Evolutionary conservation across 1,140 invertebrate species (phyloP).

Genomic region (Augochlora pura): DNA sequence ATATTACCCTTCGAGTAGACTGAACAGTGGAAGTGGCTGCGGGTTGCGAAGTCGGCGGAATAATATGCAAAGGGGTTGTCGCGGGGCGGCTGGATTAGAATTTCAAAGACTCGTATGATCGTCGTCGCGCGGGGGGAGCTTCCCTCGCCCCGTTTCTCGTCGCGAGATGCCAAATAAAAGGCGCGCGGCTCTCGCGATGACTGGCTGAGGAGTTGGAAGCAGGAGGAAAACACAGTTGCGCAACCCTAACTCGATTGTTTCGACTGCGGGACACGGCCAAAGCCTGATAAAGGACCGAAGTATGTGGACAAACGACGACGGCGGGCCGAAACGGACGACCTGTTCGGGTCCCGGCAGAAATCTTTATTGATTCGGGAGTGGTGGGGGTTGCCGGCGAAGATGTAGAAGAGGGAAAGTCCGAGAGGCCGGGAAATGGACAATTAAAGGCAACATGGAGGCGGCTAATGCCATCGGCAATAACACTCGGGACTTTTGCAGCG

Average conservation of each 20-base stretch:
- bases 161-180: not conserved
- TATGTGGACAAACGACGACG: not conserved
- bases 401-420: not conserved
- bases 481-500: slow-evolving; percentile 65
- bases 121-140: not conserved
- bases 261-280: not conserved
- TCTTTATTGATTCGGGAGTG: not conserved
- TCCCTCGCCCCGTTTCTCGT: not conserved
- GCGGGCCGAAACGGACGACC: too few relatives aligned
- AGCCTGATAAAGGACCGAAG: not conserved
- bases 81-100: not conserved
- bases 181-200: too few relatives aligned
- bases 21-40: too few relatives aligned
- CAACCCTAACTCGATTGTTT: not conserved
- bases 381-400: not conserved
- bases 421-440: slow-evolving; percentile 39
- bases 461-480: slow-evolving; percentile 61
- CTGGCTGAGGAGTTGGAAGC: too few relatives aligned
- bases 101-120: not conserved
- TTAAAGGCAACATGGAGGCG: slow-evolving; percentile 66
- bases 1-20: too few relatives aligned
- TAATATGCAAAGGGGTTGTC: not conserved
- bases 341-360: not conserved
- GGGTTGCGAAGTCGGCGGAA: not conserved
- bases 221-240: not conserved